A percentile compares a stretch with the other conserved stretches of the same genome.
phyloP scores from a whole-genome alignment of 2,113 vertebrate genomes.

The Bombycilla garrulus region DNA sequence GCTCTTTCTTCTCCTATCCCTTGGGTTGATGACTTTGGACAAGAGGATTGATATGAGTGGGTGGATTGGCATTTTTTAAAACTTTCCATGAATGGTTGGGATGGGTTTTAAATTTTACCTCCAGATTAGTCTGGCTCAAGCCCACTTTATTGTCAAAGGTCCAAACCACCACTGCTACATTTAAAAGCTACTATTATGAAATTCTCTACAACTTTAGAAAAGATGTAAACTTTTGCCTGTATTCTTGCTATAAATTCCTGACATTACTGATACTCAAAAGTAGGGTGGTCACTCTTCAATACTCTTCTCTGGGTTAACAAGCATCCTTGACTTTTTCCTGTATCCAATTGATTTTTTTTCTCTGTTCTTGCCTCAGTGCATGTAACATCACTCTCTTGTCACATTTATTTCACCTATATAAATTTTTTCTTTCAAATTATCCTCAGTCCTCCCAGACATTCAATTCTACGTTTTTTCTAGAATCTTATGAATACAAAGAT shows the following conservation, averaged over 20 bases:
- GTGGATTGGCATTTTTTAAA: neutral
- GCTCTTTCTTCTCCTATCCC: neutral
- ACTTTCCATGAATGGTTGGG: neutral
- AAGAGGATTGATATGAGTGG: neutral
- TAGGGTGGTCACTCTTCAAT: neutral
- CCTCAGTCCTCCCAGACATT: neutral
- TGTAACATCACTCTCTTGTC: neutral
- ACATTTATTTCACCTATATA: neutral
- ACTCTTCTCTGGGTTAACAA: neutral
- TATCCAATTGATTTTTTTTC: neutral
- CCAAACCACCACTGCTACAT: neutral
- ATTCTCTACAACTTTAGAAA: neutral
- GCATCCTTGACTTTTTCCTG: neutral
- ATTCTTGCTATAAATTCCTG: neutral
- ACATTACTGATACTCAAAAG: neutral
- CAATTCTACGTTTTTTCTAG: neutral
- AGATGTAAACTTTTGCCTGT: neutral
- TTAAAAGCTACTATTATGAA: neutral
- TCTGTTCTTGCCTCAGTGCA: neutral
- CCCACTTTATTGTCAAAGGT: neutral
- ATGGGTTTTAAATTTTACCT: neutral
- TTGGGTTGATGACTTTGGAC: neutral
- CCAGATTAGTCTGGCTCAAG: neutral
- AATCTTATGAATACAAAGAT: neutral
- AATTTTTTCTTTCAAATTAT: neutral